Conservation (phyloP, 2,888 invertebrate species). For the Sinhomidia bicolor region DNA sequence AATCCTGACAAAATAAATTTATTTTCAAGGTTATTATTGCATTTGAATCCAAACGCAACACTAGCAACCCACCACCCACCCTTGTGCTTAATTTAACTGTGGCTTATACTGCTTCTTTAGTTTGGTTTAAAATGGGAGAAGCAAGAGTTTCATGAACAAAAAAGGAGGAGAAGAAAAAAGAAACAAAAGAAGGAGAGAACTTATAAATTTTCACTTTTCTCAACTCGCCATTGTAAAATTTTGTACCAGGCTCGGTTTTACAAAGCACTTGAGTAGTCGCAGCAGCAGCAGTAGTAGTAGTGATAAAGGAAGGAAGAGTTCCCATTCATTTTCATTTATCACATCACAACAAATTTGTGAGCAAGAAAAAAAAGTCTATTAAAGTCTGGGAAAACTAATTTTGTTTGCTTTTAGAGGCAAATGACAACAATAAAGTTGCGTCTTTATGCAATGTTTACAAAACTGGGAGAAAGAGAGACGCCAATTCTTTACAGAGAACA, state of each 20-base stretch:
- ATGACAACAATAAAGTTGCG: constrained; percentile 7
- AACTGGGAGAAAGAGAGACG: not conserved
- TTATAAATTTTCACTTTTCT: constrained; percentile 9
- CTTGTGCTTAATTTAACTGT: too few relatives aligned
- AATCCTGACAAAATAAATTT: constrained; percentile 44
- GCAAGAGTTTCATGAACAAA: not conserved
- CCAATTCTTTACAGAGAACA: not conserved
- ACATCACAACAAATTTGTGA: not conserved
- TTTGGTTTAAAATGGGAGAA: not conserved
- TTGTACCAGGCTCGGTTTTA: too few relatives aligned
- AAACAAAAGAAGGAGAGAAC: too few relatives aligned
- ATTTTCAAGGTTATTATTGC: constrained; percentile 40
- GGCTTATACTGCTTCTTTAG: not conserved
- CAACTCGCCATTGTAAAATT: not conserved
- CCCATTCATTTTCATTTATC: constrained; percentile 21
- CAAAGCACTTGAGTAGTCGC: too few relatives aligned
- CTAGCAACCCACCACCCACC: too few relatives aligned
- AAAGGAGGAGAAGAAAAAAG: not conserved
- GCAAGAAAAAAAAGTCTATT: not conserved
- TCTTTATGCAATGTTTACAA: not conserved
- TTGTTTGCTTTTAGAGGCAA: not conserved
- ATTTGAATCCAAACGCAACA: not conserved
- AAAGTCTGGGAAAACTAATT: constrained; percentile 19
- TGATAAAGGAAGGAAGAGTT: not conserved
- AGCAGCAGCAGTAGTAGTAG: too few relatives aligned